Percentiles rank a stretch among this genome's conserved stretches.
These are phyloP conservation scores for Archips xylosteana DNA, from an alignment of 2,888 invertebrate species.

Conservation along the genomic window DNA sequence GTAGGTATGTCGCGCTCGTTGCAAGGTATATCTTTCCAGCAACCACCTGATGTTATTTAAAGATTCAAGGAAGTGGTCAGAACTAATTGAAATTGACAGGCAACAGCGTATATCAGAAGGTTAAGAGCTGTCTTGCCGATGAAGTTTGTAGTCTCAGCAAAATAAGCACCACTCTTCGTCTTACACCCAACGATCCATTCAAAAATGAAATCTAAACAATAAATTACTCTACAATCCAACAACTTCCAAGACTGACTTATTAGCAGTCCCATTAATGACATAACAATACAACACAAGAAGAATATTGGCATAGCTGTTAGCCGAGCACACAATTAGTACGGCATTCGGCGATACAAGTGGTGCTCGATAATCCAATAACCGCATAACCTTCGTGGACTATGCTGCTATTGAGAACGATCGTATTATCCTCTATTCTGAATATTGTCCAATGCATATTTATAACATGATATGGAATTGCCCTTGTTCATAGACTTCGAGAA, in stretches of 20 bases:
- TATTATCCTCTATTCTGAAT: background rate
- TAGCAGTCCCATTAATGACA: background rate
- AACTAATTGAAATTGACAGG: too few relatives aligned
- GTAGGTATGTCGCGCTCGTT: too few relatives aligned
- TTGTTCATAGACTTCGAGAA: background rate
- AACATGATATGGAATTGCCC: background rate
- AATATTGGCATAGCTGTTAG: background rate
- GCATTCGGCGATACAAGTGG: constrained; percentile 4
- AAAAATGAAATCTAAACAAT: too few relatives aligned
- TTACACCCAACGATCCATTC: too few relatives aligned
- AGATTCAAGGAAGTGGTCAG: too few relatives aligned
- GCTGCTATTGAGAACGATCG: background rate
- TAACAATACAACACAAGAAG: background rate
- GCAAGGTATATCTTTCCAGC: too few relatives aligned
- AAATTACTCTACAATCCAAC: background rate
- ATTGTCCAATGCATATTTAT: background rate
- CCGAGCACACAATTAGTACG: background rate
- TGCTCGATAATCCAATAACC: constrained; percentile 1
- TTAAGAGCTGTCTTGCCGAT: too few relatives aligned
- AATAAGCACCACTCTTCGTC: too few relatives aligned
- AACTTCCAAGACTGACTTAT: background rate
- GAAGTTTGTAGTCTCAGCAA: too few relatives aligned
- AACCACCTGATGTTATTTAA: too few relatives aligned
- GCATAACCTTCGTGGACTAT: background rate
- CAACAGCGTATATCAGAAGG: too few relatives aligned